Conservation (phyloP, 2,888 invertebrate genomes). For the Chorisops tibialis region DNA sequence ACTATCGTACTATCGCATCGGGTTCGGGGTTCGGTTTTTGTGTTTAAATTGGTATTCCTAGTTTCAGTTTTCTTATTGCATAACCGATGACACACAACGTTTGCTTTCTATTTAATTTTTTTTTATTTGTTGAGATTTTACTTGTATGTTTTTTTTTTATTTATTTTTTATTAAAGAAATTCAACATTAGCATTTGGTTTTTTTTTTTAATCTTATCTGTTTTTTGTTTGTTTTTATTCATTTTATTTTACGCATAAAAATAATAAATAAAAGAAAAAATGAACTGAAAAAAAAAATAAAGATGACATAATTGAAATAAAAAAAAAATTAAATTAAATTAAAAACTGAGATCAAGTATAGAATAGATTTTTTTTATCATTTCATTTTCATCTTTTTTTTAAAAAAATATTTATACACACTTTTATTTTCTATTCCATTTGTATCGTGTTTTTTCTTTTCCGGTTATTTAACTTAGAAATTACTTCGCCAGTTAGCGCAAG, state of each 20-base stretch:
- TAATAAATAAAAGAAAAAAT: neutral
- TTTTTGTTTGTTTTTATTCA: no score
- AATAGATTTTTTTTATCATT: neutral
- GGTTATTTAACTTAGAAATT: neutral
- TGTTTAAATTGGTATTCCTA: no score
- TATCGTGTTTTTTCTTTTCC: neutral
- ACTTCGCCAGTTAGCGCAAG: neutral
- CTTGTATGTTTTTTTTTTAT: neutral
- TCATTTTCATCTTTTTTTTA: conserved; percentile 12
- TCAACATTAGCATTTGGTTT: neutral
- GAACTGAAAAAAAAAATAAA: neutral
- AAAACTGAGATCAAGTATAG: conserved; percentile 12
- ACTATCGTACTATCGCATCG: no score
- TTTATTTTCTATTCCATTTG: conserved; percentile 6
- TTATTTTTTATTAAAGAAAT: neutral
- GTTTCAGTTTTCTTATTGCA: no score
- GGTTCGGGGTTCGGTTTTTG: no score
- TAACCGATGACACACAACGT: no score
- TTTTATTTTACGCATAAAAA: neutral
- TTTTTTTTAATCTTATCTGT: neutral
- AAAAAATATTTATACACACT: neutral
- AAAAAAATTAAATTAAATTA: no score
- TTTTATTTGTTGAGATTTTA: neutral
- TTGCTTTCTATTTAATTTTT: neutral
- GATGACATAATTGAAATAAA: neutral